phyloP scores from a whole-genome alignment of 2,797 vertebrate genomes.

The Helostoma temminkii region DNA sequence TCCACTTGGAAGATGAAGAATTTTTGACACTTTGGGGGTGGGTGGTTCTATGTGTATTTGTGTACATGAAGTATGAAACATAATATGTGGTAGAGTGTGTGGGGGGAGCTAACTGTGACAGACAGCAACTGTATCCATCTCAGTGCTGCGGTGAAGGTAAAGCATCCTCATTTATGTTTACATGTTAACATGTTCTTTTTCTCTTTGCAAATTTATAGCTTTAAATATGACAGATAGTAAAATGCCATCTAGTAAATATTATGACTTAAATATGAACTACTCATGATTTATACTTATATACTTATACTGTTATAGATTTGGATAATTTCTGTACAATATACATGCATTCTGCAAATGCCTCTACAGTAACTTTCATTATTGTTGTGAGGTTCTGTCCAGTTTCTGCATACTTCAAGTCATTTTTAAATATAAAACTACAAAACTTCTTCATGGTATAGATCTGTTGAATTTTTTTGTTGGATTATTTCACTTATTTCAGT shows the following conservation, averaged over 20 bases:
- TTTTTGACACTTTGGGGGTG: neutral
- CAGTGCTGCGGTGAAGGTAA: slow-evolving; percentile 81
- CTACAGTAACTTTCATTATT: too few species aligned
- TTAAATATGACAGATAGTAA: too few species aligned
- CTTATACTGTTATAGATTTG: neutral
- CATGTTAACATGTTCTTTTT: slow-evolving; percentile 84
- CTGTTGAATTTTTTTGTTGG: too few species aligned
- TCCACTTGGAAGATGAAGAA: slow-evolving; percentile 7
- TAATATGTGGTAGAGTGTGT: slow-evolving; percentile 37
- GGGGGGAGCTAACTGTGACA: slow-evolving; percentile 85
- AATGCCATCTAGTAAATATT: too few species aligned
- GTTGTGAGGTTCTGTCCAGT: too few species aligned
- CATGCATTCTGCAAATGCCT: too few species aligned
- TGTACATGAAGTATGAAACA: slow-evolving; percentile 44
- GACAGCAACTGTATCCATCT: slow-evolving; percentile 88
- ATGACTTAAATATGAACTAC: neutral
- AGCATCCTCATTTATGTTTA: slow-evolving; percentile 91
- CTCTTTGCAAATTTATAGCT: too few species aligned
- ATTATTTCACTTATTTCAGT: neutral
- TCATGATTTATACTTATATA: too few species aligned
- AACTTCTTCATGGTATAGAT: too few species aligned
- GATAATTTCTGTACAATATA: too few species aligned
- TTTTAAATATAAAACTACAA: too few species aligned
- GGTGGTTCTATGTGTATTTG: slow-evolving; percentile 10
- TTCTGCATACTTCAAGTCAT: too few species aligned